phyloP scores from a whole-genome alignment of 2,797 vertebrate species.

The Hemitrygon akajei region DNA sequence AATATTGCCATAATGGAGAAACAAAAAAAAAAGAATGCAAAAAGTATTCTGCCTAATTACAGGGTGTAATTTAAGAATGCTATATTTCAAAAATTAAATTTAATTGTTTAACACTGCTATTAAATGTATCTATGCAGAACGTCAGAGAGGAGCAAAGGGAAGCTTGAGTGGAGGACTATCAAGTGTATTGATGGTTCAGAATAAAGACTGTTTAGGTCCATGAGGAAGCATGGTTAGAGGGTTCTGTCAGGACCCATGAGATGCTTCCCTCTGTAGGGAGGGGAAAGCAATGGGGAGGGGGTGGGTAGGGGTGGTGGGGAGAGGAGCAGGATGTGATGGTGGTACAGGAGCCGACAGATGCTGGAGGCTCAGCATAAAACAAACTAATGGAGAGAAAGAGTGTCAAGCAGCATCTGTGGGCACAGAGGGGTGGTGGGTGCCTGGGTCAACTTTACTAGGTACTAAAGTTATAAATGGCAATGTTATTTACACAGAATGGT shows the following conservation, averaged over 20 bases:
- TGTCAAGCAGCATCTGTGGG: too few relatives aligned
- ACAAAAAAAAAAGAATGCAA: conserved; percentile 21
- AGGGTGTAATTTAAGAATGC: neutral
- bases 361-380: too few relatives aligned
- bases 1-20: conserved; percentile 18
- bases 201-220: conserved; percentile 13
- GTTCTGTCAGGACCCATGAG: neutral
- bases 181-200: neutral
- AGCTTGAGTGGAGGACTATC: neutral
- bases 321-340: too few relatives aligned
- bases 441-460: neutral
- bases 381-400: too few relatives aligned
- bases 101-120: conserved; percentile 33
- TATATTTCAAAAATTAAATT: conserved; percentile 39
- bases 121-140: neutral
- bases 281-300: too few relatives aligned
- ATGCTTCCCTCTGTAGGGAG: neutral
- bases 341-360: too few relatives aligned
- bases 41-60: conserved; percentile 9
- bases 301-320: too few relatives aligned
- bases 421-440: too few relatives aligned
- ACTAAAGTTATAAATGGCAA: too few relatives aligned
- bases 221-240: neutral
- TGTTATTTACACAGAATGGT: too few relatives aligned
- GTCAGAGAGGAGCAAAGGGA: neutral